Evolutionary conservation across 1,140 invertebrate genomes (phyloP).

Genomic region (Dermatophagoides farinae): DNA sequence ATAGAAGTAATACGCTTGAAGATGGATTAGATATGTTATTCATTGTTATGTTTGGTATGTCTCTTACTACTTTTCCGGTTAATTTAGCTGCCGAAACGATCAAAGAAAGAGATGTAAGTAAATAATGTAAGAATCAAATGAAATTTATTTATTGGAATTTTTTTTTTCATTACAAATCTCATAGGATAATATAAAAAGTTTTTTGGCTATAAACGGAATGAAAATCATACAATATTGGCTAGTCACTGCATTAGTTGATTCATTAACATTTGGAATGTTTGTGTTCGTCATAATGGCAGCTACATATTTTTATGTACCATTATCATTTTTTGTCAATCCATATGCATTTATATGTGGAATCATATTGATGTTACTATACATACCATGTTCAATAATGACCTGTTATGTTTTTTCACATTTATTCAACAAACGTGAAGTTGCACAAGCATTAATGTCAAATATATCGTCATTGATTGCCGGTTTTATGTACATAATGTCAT

Average conservation of each 20-base stretch:
- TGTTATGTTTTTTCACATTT: constrained; percentile 4
- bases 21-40: background rate
- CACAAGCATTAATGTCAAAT: background rate
- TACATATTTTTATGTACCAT: background rate
- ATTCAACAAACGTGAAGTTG: constrained; percentile 1
- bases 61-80: background rate
- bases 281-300: background rate
- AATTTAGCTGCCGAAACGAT: background rate
- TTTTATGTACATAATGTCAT: no score
- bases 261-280: background rate
- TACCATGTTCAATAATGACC: background rate
- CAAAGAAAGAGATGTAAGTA: background rate
- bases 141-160: no score
- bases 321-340: background rate
- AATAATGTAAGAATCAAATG: no score
- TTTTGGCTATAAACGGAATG: background rate
- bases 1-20: background rate
- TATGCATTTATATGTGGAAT: background rate
- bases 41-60: background rate
- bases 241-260: background rate
- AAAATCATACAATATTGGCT: background rate
- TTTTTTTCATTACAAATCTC: background rate
- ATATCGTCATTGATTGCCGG: background rate
- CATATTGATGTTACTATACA: background rate
- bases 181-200: background rate